Base-by-base conservation (phyloP, 2,797 vertebrate species). In the Alcedo quadribrachys region DNA sequence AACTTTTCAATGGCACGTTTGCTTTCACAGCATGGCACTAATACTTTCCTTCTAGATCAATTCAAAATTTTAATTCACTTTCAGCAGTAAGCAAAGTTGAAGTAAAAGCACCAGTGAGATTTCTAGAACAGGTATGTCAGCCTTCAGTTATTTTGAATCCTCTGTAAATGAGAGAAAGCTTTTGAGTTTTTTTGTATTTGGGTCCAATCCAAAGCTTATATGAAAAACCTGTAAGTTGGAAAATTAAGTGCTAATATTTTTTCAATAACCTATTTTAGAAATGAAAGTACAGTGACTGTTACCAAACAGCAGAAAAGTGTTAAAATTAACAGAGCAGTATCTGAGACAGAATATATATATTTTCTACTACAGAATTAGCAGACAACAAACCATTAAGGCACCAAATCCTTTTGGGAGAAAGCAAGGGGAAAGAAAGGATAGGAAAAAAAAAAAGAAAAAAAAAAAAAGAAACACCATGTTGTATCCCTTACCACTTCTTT, bases 401-500 rank as follows among this genome's bases (percentile, higher is more conserved):
- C 89, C 71, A 87, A 80, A 94, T 66, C 33, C 65, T 85, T 82
- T 54, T 37, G n/a, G n/a, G 42, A 92, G 33, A 88, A 37, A 57
- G 40, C 25, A 73, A 89, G 45, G 8, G 20, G 9, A 73, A 90
- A 79, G 81, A 81, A 90, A 90, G 54, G 25, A 88, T 6, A 93
- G 62, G 42, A 22, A 60, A 87, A 51, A 88, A 51, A 88, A 90
- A 77, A 45, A 25, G 15, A 28, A 27, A 27, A 27, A 45, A 24
- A 19, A 16, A 65, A 37, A 54, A 40, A 90, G 35, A 86, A 93
- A 58, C 88, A 89, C 66, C 43, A 65, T n/a, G 43, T 71, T 91
- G 84, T 48, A 90, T 77, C 90, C 94, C 94, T 95, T 96, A 96
- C 93, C 91, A 90, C 93, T 92, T 86, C 81, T 93, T 92, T 90